Conservation (phyloP, 2,113 vertebrate genomes). For the Scomber scombrus region DNA sequence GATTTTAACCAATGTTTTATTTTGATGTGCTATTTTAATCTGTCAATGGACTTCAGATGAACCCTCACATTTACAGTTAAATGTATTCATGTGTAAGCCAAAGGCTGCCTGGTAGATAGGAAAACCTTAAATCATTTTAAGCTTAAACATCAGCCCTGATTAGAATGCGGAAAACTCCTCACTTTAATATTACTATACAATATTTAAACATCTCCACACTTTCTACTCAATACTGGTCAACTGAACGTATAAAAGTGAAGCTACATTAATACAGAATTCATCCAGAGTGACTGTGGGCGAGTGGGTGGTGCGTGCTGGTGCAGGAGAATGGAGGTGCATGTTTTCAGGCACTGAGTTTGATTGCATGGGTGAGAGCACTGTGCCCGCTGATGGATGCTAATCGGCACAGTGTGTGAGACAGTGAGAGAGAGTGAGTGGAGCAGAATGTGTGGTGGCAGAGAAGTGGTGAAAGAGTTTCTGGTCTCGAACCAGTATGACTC, state of each 20-base stretch:
- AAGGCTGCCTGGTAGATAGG: neutral
- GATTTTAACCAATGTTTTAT: neutral
- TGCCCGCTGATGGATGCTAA: constrained; percentile 46
- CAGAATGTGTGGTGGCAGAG: constrained; percentile 38
- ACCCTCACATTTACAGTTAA: no score
- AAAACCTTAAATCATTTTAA: neutral
- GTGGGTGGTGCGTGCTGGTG: constrained; percentile 39
- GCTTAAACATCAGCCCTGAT: neutral
- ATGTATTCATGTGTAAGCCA: no score
- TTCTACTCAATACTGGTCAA: neutral
- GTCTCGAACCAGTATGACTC: constrained; percentile 58
- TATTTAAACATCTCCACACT: no score
- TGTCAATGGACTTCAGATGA: neutral
- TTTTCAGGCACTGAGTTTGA: constrained; percentile 44
- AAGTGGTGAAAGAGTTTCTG: constrained; percentile 35
- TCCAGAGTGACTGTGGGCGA: constrained; percentile 19
- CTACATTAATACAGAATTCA: constrained; percentile 7
- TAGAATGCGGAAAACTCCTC: neutral
- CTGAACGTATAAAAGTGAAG: neutral
- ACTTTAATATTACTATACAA: no score
- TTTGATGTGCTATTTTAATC: neutral
- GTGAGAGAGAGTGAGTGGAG: constrained; percentile 28
- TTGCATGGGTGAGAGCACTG: constrained; percentile 46
- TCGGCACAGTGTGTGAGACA: constrained; percentile 44
- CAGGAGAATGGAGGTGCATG: constrained; percentile 57